Evolutionary conservation across 1,140 invertebrate genomes (phyloP), one percentile per base, ranked within the genome.

Genomic region (Orius insidiosus): DNA sequence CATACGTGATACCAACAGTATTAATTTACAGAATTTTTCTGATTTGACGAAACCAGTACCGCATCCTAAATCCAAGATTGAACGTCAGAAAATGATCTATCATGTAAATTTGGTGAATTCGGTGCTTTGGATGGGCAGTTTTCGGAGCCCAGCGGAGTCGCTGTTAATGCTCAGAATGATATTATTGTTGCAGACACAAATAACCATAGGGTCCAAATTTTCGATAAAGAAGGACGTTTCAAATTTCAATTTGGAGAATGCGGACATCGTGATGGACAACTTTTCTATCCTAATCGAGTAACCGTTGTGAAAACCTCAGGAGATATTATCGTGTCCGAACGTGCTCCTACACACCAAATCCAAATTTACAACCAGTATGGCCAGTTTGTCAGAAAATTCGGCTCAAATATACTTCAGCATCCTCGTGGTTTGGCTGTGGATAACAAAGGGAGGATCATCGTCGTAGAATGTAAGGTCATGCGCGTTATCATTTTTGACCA

Each of bases 161-260:
- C 94, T 1, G 94, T 98, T 0, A 98, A 98, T 67, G 92, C 89
- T 19, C 93, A 98, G 65, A 96, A 97, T 61, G 94, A 98, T 61
- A 98, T 99, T 31, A 96, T 99, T 48, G 95, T 99, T 6, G 96
- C 96, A 1, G 96, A 99, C 61, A 98, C 96, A 5, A 99, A 99
- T 64, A 99, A 98, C 61, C 96, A 99, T 61, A 76, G 96, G 31
- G 98, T 99, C 48, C 88, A 94, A 59, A 95, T 98, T 54, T 99
- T 99, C 63, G 94, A 98, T 67, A 94, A 96, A 59, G 93, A 97
- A 61, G 96, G 96, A 5, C 75, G 93, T 34, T 99, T 99, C 65
- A 98, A 98, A 68, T 98, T 98, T 63, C 94, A 98, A 63, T 99
- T 98, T 64, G 95, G 95, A n/a, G 95, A 98, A 65, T 98, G 94